Base-by-base conservation (phyloP, 2,113 vertebrate species). In the Poecile atricapillus region DNA sequence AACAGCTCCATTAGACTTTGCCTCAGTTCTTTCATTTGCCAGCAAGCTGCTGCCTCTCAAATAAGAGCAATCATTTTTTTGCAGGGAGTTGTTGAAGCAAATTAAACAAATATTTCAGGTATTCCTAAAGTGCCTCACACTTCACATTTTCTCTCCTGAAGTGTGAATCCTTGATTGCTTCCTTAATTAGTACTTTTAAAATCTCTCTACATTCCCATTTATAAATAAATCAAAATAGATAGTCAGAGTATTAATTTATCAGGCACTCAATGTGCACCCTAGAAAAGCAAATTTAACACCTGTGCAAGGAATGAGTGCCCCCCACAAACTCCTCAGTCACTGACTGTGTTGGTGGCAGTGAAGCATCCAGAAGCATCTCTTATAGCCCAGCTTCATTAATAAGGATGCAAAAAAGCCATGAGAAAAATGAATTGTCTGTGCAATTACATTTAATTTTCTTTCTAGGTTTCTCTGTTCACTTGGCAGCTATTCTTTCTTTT, bases 361-460 rank as follows among this genome's bases (percentile, higher is more conserved):
- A 22, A 89, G 7, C 83, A 75, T 65, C 79, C 64, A 52, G 85
- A 15, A 91, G 5, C 46, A 18, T 87, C 71, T 96, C 88, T 67
- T 47, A 33, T 70, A 74, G 82, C 50, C 73, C 1, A 12, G 60
- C 58, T 64, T 95, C 71, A 74, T 83, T 92, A 93, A 88, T 27
- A 92, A 55, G 30, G 35, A 89, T 85, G 58, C 68, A 81, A 49
- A 76, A 95, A 89, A 95, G 23, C 74, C 33, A 68, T 87, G 77
- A 89, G 81, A 94, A 94, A 90, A 95, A 77, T 82, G 23, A 94
- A 91, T 94, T 81, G 74, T 76, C 77, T 94, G 15, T 82, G 76
- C 69, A 90, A 94, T 95, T 95, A 65, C 65, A 86, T 97, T 97
- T 96, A 78, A 89, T 98, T 97, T 97, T 95, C 87, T 87, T 96